These are phyloP conservation scores for Stichopus horrens DNA, from an alignment of 53 echinoderm and acorn worm species.

Conservation along the genomic window DNA sequence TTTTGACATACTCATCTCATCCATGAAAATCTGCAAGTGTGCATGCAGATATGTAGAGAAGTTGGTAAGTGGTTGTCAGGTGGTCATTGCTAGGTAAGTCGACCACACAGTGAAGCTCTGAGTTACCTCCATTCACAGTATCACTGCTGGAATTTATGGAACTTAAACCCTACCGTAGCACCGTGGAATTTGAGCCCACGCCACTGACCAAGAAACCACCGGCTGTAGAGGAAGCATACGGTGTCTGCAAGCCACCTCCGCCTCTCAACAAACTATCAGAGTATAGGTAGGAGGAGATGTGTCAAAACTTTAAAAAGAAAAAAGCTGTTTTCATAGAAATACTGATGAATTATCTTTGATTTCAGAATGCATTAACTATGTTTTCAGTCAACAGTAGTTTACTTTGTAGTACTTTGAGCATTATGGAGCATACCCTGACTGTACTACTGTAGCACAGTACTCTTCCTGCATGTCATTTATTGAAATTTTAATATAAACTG, in stretches of 20 bases:
- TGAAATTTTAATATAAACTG: too few relatives aligned
- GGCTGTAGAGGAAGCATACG: constrained; percentile 11
- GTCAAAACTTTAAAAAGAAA: not conserved
- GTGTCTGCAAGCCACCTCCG: constrained; percentile 15
- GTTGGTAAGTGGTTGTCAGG: not conserved
- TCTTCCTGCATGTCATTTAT: too few relatives aligned
- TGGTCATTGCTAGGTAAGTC: not conserved
- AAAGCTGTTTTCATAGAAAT: too few relatives aligned
- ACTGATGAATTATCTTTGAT: too few relatives aligned
- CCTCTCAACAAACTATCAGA: not conserved
- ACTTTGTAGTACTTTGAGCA: too few relatives aligned
- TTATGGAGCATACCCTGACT: too few relatives aligned
- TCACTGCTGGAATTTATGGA: constrained; percentile 32
- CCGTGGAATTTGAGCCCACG: constrained; percentile 19
- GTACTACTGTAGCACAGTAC: too few relatives aligned
- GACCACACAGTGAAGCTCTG: not conserved
- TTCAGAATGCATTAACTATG: too few relatives aligned
- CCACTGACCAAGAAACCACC: constrained; percentile 30
- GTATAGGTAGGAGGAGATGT: constrained; percentile 37
- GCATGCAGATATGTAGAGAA: not conserved
- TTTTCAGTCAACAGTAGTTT: too few relatives aligned
- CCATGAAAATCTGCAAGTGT: not conserved
- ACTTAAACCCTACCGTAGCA: constrained; percentile 33
- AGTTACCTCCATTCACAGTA: constrained; percentile 32
- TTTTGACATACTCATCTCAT: not conserved